phyloP scores from a whole-genome alignment of 2,113 vertebrate species.

The Rhinogobius similis region DNA sequence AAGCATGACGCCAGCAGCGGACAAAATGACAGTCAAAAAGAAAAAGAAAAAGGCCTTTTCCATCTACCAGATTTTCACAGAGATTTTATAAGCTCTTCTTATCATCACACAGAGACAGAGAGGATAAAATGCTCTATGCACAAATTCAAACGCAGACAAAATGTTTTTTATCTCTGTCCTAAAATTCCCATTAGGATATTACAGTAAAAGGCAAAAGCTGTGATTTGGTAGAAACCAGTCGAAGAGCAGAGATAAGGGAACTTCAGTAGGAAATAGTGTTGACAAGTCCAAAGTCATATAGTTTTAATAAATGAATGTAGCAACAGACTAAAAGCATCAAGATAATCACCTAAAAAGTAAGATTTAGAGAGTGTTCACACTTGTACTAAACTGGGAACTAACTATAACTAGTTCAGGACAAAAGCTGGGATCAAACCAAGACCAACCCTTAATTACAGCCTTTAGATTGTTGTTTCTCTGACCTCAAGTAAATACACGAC shows the following conservation, averaged over 20 bases:
- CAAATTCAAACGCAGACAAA: constrained; percentile 44
- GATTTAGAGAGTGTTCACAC: neutral
- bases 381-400: neutral
- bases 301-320: neutral
- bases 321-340: neutral
- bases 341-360: neutral
- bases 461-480: too few species aligned
- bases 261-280: constrained; percentile 16
- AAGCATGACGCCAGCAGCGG: constrained; percentile 43
- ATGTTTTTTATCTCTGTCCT: constrained; percentile 48
- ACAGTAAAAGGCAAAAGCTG: constrained; percentile 36
- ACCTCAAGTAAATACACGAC: too few species aligned
- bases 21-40: constrained; percentile 45
- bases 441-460: too few species aligned
- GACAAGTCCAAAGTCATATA: constrained; percentile 19
- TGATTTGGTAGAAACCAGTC: constrained; percentile 42
- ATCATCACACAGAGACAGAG: constrained; percentile 47
- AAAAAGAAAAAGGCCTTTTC: constrained; percentile 37
- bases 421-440: too few species aligned
- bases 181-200: constrained; percentile 39
- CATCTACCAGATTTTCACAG: constrained; percentile 48
- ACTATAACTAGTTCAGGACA: too few species aligned
- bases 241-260: constrained; percentile 27
- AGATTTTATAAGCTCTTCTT: constrained; percentile 54
- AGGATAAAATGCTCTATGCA: constrained; percentile 37